Evolutionary conservation across 1,140 invertebrate species (phyloP).

Genomic region (Euschistus heros): DNA sequence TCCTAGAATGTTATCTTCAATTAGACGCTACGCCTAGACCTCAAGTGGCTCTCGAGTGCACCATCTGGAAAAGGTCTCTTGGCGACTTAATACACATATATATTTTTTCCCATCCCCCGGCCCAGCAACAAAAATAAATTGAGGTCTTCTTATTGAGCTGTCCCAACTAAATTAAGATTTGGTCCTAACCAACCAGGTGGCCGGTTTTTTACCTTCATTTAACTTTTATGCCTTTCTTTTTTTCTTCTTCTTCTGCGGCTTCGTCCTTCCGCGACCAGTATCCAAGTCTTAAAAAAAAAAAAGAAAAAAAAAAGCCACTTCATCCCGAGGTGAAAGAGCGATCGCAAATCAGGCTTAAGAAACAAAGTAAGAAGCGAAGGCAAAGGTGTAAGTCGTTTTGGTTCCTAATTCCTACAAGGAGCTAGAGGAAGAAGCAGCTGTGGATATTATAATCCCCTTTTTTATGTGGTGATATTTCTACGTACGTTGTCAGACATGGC

Average conservation of each 20-base stretch:
- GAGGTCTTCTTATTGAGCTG: slow-evolving; percentile 4
- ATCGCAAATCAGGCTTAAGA: slow-evolving; percentile 3
- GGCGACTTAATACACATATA: neutral
- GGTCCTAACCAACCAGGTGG: neutral
- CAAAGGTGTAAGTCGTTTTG: neutral
- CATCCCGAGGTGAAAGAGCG: no score
- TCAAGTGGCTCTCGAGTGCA: no score
- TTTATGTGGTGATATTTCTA: no score
- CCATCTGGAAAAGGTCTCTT: no score
- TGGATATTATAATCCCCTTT: no score
- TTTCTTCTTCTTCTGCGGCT: neutral
- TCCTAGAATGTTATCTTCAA: no score
- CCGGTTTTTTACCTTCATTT: neutral
- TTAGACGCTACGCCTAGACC: no score
- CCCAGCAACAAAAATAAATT: neutral
- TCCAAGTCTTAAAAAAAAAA: neutral
- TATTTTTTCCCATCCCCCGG: neutral
- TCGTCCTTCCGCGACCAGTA: neutral
- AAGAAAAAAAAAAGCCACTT: neutral
- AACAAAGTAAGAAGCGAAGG: neutral
- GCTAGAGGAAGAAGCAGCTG: no score
- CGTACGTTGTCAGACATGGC: no score
- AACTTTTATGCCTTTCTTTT: neutral
- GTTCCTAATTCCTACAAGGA: neutral
- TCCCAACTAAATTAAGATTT: slow-evolving; percentile 1